Evolutionary conservation across 2,888 invertebrate genomes (phyloP), one percentile per base, ranked within the genome.

Genomic region (Pocota personata): DNA sequence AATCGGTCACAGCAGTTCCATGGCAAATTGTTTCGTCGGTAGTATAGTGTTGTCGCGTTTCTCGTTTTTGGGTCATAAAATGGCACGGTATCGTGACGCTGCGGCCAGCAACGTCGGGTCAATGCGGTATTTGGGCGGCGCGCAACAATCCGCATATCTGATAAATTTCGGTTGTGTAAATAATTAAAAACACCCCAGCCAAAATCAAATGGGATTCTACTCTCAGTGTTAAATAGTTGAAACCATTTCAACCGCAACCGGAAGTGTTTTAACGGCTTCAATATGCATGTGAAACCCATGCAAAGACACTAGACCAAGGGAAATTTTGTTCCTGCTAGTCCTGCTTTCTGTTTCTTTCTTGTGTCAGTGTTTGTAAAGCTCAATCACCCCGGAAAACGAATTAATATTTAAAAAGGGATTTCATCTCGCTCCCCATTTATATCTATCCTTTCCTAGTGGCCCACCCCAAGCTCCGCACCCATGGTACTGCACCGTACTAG

Each of bases 351-450:
- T 55, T 35, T n/a, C n/a, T n/a, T 48, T 37, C 57, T 35, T 62
- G 55, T 76, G 62, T 19, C 66, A 60, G 71, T 57, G 72, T 72
- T 14, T 58, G 79, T 64, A 87, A 80, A 87, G 87, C 87, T 82
- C 87, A 87, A 80, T 87, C 87, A 88, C 87, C 88, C 83, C 87
- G 84, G 88, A 88, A 88, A 88, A 87, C 75, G 72, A 84, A 82
- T 88, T 75, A 88, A 88, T 88, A 82, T 88, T 88, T 88, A 87
- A 87, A 80, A 76, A 64, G 71, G 72, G 71, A 77, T 82, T 69
- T 72, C 76, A 86, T 82, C 71, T 76, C 48, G 60, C 60, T 86
- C 55, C 69, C 75, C 52, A 75, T 60, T 77, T 79, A 50, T 64
- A 52, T 69, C 27, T 72, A 43, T 62, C 46, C 52, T 69, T 77